Evolutionary conservation across 2,113 vertebrate species (phyloP).

Genomic region (Arvicanthis niloticus): DNA sequence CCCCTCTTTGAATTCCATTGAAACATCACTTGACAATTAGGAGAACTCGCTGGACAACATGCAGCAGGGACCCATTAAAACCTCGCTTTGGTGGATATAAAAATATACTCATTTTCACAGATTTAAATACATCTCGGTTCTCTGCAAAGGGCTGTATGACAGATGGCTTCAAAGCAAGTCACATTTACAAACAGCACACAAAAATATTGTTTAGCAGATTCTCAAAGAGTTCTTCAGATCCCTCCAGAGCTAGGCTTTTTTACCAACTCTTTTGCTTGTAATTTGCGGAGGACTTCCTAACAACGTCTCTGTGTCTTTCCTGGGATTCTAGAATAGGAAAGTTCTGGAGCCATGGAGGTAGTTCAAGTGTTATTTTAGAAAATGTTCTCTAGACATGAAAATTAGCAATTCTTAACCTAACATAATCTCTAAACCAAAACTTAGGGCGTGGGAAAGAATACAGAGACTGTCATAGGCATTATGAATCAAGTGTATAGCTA

Average conservation of each 20-base stretch:
- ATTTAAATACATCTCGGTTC: conserved; percentile 81
- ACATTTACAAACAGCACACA: conserved; percentile 85
- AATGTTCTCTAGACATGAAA: conserved; percentile 45
- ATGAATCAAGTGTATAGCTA: conserved; percentile 10
- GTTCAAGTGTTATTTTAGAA: conserved; percentile 52
- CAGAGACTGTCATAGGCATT: conserved; percentile 19
- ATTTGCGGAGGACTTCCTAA: conserved; percentile 54
- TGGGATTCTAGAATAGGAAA: conserved; percentile 30
- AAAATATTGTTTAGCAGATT: conserved; percentile 87
- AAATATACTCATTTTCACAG: conserved; percentile 83
- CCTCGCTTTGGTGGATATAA: conserved; percentile 76
- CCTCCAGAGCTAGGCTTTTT: conserved; percentile 64
- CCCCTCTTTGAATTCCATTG: conserved; percentile 54
- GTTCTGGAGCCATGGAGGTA: conserved; percentile 23
- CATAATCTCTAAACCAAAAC: conserved; percentile 33
- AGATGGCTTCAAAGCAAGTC: conserved; percentile 85
- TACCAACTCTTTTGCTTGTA: conserved; percentile 61
- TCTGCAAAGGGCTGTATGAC: conserved; percentile 84
- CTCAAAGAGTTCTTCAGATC: conserved; percentile 72
- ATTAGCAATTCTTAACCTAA: conserved; percentile 11
- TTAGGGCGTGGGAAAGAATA: background rate
- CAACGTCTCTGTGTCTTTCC: conserved; percentile 38
- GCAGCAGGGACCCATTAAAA: conserved; percentile 79
- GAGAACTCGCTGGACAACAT: conserved; percentile 58
- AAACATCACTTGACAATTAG: conserved; percentile 73